Evolutionary conservation across 2,888 invertebrate genomes (phyloP), one percentile per base, ranked within the genome.

Genomic region (Nezara viridula): DNA sequence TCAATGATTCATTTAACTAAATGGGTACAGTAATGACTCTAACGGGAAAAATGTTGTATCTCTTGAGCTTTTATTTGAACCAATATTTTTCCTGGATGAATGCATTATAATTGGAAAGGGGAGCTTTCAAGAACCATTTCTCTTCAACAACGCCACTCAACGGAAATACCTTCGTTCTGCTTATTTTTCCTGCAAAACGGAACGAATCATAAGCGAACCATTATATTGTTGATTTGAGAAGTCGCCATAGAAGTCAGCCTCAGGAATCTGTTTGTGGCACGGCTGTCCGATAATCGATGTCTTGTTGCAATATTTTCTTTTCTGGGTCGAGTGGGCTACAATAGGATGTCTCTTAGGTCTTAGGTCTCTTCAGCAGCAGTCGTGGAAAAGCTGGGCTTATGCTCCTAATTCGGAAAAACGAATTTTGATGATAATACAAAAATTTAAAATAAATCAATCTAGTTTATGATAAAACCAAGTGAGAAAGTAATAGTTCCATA

Each of bases 251-350:
- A 60, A 60, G 37, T 73, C 66, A 73, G 19, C 32, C 7, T 73
- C 66, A 73, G 66, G 37, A 73, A 73, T 73, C 66, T 73, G 66
- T 73, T 73, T 73, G 66, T 73, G 66, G 19, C 66, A 73, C 32
- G 16, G 32, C 21, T 27, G 60, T 73, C 66, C 66, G 66, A 73
- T 73, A 73, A 73, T 73, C 37, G 66, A 73, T 73, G 32, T 73
- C 37, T 37, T 37, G 32, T 37, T 37, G 37, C 32, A 73, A 73
- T 73, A 73, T 73, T 73, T 73, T 73, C 37, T 19, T 73, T 27
- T 73, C 66, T 73, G 66, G 66, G 66, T 73, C 66, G 66, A 73
- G 66, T 73, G 66, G 19, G 32, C 32, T 37, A 73, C 66, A 73
- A 73, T 73, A 32, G 66, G 6, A 73, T 19, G 32, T 16, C 66